Percentiles rank a stretch among this genome's conserved stretches.
These are phyloP conservation scores for Macrosteles quadrilineatus DNA, from an alignment of 1,140 invertebrate genomes.

Conservation along the genomic window DNA sequence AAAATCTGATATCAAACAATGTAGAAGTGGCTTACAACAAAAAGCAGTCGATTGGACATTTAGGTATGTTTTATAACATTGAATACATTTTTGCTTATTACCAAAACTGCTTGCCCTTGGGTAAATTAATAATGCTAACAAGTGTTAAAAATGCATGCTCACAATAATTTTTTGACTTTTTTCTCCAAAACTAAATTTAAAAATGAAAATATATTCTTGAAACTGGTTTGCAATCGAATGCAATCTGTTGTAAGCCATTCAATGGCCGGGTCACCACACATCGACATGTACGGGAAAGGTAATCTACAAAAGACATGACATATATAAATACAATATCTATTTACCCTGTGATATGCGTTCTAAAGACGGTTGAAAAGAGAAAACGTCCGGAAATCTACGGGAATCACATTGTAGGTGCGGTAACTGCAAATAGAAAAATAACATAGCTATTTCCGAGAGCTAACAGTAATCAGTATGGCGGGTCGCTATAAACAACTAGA, in stretches of 20 bases:
- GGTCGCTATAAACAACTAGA: conserved; percentile 4
- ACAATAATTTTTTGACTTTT: too few species aligned
- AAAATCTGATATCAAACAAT: too few species aligned
- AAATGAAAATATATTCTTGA: too few species aligned
- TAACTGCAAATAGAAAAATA: conserved; percentile 23
- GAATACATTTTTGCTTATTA: too few species aligned
- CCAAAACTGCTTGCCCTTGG: too few species aligned
- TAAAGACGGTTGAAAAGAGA: neutral
- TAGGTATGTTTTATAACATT: too few species aligned
- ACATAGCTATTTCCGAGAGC: neutral
- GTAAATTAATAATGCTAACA: too few species aligned
- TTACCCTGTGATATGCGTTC: conserved; percentile 20
- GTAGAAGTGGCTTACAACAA: too few species aligned
- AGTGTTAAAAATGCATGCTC: too few species aligned
- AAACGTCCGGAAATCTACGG: neutral
- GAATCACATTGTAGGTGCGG: neutral
- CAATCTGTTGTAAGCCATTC: neutral
- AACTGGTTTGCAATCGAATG: neutral
- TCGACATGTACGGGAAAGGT: conserved; percentile 2
- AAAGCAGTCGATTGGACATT: too few species aligned
- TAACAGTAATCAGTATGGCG: neutral
- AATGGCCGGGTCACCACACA: neutral
- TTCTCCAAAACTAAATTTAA: too few species aligned
- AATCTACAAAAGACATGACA: conserved; percentile 16
- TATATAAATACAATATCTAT: conserved; percentile 15